Conservation (phyloP, 2,113 vertebrate species). For the Passerina amoena region DNA sequence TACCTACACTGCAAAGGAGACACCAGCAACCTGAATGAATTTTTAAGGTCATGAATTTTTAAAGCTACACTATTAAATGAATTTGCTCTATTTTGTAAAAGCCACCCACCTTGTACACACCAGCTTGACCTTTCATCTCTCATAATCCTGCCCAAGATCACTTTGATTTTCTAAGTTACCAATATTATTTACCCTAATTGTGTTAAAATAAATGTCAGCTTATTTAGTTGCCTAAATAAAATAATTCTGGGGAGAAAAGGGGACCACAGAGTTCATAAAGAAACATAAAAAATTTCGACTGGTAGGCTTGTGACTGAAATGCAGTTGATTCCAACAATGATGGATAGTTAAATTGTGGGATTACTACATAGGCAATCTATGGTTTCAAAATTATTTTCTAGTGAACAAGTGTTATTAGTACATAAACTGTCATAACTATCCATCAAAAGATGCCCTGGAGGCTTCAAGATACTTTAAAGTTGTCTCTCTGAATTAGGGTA, state of each 20-base stretch:
- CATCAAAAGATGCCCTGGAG: slow-evolving; percentile 19
- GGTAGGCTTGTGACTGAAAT: neutral
- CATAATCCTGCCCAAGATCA: neutral
- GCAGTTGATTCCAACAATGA: neutral
- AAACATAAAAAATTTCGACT: neutral
- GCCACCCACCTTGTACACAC: neutral
- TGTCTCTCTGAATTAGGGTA: neutral
- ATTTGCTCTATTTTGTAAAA: neutral
- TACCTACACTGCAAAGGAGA: neutral
- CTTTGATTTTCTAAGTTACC: neutral
- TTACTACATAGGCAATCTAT: neutral
- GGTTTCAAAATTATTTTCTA: neutral
- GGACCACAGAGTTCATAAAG: neutral
- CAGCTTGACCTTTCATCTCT: neutral
- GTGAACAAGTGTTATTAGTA: neutral
- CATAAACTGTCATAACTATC: neutral
- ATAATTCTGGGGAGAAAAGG: neutral
- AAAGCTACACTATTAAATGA: neutral
- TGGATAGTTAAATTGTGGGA: neutral
- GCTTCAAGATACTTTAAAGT: neutral
- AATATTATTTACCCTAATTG: neutral
- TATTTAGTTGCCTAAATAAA: neutral
- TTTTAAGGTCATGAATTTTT: neutral
- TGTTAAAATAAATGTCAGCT: neutral
- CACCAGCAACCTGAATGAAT: neutral